A percentile compares a stretch with the other conserved stretches of the same genome.
These are phyloP conservation scores for Puffinus mauretanicus DNA, from an alignment of 2,113 vertebrate genomes.

Conservation along the genomic window DNA sequence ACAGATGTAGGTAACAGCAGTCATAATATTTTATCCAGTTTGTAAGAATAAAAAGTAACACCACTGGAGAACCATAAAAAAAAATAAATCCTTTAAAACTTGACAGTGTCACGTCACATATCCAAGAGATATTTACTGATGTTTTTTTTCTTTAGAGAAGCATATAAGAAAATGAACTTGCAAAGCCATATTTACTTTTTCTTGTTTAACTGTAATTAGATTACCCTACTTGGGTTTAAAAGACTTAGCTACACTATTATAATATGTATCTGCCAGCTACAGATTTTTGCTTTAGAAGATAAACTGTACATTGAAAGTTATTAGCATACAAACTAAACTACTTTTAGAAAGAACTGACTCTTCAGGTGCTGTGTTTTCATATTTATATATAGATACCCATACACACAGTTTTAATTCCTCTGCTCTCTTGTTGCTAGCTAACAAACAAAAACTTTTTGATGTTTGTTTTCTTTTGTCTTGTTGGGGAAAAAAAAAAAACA, in stretches of 20 bases:
- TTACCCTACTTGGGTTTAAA: neutral
- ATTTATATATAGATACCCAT: neutral
- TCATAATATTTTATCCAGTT: neutral
- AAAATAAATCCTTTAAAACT: neutral
- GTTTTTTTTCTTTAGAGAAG: neutral
- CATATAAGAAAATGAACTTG: neutral
- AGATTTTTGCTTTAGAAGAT: neutral
- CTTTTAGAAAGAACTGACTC: neutral
- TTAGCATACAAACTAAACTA: neutral
- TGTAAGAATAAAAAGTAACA: neutral
- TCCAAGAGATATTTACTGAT: neutral
- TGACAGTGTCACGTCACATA: neutral
- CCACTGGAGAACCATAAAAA: neutral
- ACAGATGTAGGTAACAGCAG: neutral
- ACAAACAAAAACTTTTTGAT: neutral
- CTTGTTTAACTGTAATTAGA: neutral
- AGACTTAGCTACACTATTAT: neutral
- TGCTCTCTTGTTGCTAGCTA: neutral
- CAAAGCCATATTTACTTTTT: neutral
- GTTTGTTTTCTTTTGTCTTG: neutral
- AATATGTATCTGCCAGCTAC: neutral
- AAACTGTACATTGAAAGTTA: neutral
- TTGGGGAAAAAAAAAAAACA: accelerated
- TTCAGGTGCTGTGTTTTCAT: neutral
- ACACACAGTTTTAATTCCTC: neutral